phyloP scores from a whole-genome alignment of 2,113 vertebrate genomes.

The Elachura formosa region DNA sequence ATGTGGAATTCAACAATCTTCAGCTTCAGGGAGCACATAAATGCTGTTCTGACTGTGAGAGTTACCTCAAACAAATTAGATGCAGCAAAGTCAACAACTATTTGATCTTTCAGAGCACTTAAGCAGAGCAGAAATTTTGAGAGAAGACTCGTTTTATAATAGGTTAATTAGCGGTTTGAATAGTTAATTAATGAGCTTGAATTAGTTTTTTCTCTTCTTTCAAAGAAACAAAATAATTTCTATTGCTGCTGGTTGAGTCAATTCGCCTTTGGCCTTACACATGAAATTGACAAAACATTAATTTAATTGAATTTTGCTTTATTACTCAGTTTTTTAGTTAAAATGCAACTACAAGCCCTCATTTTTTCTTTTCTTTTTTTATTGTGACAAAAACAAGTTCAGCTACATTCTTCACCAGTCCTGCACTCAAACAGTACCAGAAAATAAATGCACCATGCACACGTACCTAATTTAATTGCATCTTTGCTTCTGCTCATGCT shows the following conservation, averaged over 20 bases:
- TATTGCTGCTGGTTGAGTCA: background rate
- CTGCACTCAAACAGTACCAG: background rate
- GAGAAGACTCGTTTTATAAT: background rate
- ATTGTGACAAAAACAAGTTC: background rate
- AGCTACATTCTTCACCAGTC: background rate
- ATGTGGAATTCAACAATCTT: background rate
- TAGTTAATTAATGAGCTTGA: background rate
- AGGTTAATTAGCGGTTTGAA: background rate
- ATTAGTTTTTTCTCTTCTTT: background rate
- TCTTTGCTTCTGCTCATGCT: background rate
- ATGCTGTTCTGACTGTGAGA: background rate
- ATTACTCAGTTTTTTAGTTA: background rate
- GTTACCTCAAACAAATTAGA: background rate
- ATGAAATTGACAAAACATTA: background rate
- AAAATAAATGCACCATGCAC: background rate
- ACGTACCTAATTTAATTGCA: background rate
- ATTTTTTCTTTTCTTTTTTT: background rate
- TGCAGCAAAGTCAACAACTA: background rate
- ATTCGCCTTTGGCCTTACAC: background rate
- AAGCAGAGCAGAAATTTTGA: background rate
- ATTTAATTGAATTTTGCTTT: background rate
- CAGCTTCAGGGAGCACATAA: background rate
- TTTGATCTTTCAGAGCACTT: background rate
- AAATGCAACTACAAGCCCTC: background rate
- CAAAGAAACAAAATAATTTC: background rate